Base-by-base conservation (phyloP, 1,140 invertebrate species). In the Drosophila serrata region DNA sequence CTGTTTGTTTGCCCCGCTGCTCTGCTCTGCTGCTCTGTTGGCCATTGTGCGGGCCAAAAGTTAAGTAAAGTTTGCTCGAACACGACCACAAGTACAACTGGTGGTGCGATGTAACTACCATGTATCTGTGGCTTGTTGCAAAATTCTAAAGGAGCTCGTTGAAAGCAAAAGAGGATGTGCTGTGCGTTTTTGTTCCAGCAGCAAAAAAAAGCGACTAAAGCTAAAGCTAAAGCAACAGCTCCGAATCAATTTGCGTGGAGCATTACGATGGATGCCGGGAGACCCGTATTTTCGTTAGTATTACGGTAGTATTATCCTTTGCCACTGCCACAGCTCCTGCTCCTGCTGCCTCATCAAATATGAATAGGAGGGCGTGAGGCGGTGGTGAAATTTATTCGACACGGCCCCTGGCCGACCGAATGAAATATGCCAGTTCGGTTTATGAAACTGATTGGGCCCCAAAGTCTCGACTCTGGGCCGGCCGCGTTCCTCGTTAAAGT, bases 61-160 rank as follows among this genome's bases (percentile, higher is more conserved):
- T 82, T 82, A 73, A 80, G 76, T 63, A 79, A 82, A 82, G 56
- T 82, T 88, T 82, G 70, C 76, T 61, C 72, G 79, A 76, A 88
- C 84, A 85, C 74, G 57, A 57, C 82, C 82, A 59, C 77, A 86
- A 85, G 73, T 81, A 69, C 60, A 57, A 55, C 69, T 42, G 45
- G 35, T 72, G 40, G 42, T 59, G 11, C 35, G 43, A 72, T 70
- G 70, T 61, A 73, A 49, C 70, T 73, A 31, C 53, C 51, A 58
- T 70, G 70, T 61, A 73, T 40, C 68, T 72, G 61, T 58, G 73
- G 73, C 69, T 82, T 84, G 81, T 84, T 72, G 65, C 69, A 27
- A 42, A 58, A 72, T 49, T 72, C 46, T 67, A 68, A 64, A 64
- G 61, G 61, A 64, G 56, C 61, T 40, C 29, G 61, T 67, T 67